A percentile compares a stretch with the other conserved stretches of the same genome.
Conservation (phyloP, 2,797 vertebrate species). For the Pangasius djambal region DNA sequence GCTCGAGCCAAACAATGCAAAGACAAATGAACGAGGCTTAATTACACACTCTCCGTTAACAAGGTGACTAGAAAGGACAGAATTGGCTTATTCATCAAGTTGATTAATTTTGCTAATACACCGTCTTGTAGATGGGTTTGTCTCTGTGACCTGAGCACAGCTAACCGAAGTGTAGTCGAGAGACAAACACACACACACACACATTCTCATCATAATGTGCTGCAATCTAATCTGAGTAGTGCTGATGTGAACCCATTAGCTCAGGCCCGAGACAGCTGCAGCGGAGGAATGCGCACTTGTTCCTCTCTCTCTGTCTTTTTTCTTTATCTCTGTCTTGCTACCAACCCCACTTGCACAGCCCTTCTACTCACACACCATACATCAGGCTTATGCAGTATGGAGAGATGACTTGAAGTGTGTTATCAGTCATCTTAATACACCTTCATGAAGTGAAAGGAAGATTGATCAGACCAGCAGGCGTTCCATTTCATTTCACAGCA, state of each 20-base stretch:
- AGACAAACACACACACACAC: neutral
- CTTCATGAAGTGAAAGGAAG: neutral
- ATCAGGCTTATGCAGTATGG: neutral
- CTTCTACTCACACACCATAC: too few species aligned
- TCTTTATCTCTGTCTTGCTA: neutral
- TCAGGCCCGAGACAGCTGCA: slow-evolving; percentile 33
- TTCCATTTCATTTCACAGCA: neutral
- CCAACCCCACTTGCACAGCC: neutral
- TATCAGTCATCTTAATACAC: slow-evolving; percentile 20
- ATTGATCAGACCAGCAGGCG: neutral
- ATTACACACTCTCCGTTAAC: neutral
- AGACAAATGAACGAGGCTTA: slow-evolving; percentile 12
- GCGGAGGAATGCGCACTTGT: slow-evolving; percentile 23
- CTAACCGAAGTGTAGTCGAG: neutral
- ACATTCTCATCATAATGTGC: neutral
- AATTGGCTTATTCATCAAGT: neutral
- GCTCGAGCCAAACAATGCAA: slow-evolving; percentile 52
- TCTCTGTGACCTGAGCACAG: neutral
- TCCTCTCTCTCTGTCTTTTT: neutral
- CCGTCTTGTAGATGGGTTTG: neutral
- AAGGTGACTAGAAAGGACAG: neutral
- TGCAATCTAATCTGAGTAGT: slow-evolving; percentile 18
- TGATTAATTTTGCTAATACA: neutral
- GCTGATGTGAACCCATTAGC: slow-evolving; percentile 23
- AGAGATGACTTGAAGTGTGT: neutral